These are phyloP conservation scores for Pimephales promelas DNA, from an alignment of 2,113 vertebrate species.

Conservation along the genomic window DNA sequence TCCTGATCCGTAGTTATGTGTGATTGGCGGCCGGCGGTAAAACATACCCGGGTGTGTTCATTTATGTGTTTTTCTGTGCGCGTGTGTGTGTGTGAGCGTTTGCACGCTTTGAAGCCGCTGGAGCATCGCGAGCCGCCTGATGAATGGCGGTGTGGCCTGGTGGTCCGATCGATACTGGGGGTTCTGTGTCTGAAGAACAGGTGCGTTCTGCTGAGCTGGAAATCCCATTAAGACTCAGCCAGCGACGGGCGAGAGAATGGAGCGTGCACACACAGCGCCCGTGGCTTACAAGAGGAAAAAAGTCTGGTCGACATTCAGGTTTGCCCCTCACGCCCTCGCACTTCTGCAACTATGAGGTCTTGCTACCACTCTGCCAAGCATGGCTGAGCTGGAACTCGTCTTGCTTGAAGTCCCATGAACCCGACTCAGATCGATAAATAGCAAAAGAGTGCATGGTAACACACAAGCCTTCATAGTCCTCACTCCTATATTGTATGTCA, in stretches of 20 bases:
- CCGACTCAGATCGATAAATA: slow-evolving; percentile 45
- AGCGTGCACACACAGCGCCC: slow-evolving; percentile 30
- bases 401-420: slow-evolving; percentile 53
- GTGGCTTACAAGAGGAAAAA: slow-evolving; percentile 42
- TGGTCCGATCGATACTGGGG: slow-evolving; percentile 69
- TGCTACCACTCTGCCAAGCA: slow-evolving; percentile 46
- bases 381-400: slow-evolving; percentile 41
- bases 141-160: slow-evolving; percentile 72
- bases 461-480: slow-evolving; percentile 28
- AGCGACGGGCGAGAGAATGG: slow-evolving; percentile 41
- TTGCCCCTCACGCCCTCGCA: slow-evolving; percentile 38
- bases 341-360: slow-evolving; percentile 44
- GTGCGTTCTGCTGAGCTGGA: slow-evolving; percentile 76
- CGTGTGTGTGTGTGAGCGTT: slow-evolving; percentile 25
- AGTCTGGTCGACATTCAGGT: slow-evolving; percentile 39
- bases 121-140: slow-evolving; percentile 64
- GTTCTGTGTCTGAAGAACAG: slow-evolving; percentile 59
- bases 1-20: slow-evolving; percentile 63
- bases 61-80: slow-evolving; percentile 40
- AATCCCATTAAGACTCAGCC: slow-evolving; percentile 78
- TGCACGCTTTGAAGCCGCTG: background rate
- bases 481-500: slow-evolving; percentile 27
- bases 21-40: slow-evolving; percentile 75
- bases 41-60: slow-evolving; percentile 77
- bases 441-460: slow-evolving; percentile 35